These are phyloP conservation scores for Leptopilina myrica DNA, from an alignment of 2,888 invertebrate species.

Conservation along the genomic window DNA sequence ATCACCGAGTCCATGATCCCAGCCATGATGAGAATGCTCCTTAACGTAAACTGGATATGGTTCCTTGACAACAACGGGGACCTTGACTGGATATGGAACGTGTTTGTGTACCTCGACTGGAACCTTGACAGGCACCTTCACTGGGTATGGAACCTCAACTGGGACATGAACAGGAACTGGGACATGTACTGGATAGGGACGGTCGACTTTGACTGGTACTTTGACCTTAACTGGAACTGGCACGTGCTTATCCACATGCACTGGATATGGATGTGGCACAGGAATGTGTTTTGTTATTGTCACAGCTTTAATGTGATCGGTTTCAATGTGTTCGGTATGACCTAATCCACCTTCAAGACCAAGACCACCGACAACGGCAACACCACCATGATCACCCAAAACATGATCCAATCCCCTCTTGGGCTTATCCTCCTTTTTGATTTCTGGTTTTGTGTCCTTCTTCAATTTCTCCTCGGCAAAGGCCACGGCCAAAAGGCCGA, in stretches of 20 bases:
- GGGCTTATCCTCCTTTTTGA: slow-evolving; percentile 61
- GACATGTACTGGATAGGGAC: slow-evolving; percentile 68
- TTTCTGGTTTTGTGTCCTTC: slow-evolving; percentile 56
- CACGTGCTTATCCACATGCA: slow-evolving; percentile 51
- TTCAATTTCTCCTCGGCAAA: slow-evolving; percentile 60
- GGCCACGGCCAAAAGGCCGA: slow-evolving; percentile 66
- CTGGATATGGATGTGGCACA: slow-evolving; percentile 50
- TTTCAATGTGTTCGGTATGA: slow-evolving; percentile 60
- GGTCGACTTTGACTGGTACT: slow-evolving; percentile 56
- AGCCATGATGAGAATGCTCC: slow-evolving; percentile 56
- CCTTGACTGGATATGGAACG: slow-evolving; percentile 69
- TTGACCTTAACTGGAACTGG: slow-evolving; percentile 53
- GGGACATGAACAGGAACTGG: slow-evolving; percentile 70
- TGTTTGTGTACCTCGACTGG: slow-evolving; percentile 65
- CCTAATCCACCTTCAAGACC: slow-evolving; percentile 50
- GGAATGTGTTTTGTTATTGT: slow-evolving; percentile 70
- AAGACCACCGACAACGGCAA: slow-evolving; percentile 43
- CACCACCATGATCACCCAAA: slow-evolving; percentile 62
- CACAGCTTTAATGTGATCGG: slow-evolving; percentile 66
- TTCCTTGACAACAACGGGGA: slow-evolving; percentile 64
- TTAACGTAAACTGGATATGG: slow-evolving; percentile 65
- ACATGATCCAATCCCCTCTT: slow-evolving; percentile 70
- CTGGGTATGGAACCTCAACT: slow-evolving; percentile 68
- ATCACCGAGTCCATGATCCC: not conserved
- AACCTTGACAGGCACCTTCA: slow-evolving; percentile 70